Evolutionary conservation across 1,140 invertebrate species (phyloP), one percentile per base, ranked within the genome.

Genomic region (Agrypnia vestita): DNA sequence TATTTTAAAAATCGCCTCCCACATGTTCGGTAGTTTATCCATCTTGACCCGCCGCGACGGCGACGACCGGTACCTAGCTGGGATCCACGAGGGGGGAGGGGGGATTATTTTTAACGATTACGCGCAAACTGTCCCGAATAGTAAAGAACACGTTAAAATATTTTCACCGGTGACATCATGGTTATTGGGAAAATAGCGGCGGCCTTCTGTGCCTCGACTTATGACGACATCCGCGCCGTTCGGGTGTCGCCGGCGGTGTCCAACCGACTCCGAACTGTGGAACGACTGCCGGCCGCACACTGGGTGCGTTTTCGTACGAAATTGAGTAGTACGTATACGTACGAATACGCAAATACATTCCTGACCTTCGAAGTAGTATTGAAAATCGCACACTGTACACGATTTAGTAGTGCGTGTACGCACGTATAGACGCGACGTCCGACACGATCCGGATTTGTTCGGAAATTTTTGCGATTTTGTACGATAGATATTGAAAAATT

Each of bases 131-230:
- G 13, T 74, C 12, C n/a, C 71, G 51, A 43, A 25, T 25, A 74
- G 21, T 35, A 49, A 1, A 3, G 73, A 46, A 61, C 55, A 47
- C 53, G 53, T 46, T 61, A 12, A 21, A 59, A 75, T 59, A 59
- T 59, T 75, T 75, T 75, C 44, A 19, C 73, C 10, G 17, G 43
- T 75, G 73, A 75, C 73, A 75, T 75, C 73, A 75, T 46, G 15
- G 25, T 49, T 64, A 79, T 79, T 44, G 46, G 13, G 49, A 72
- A 72, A 72, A 78, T 55, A 17, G 44, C n/a, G 0, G 13, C 62
- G 64, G 64, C 43, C 64, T 69, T 69, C 64, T 69, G 35, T 46
- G 44, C n/a, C 64, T 44, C 46, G 64, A 69, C 62, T 78, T 49
- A 55, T 76, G 56, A 67, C 76, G 61, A 76, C 56, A 76, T 69